These are phyloP conservation scores for Tachina lurida DNA, from an alignment of 2,888 invertebrate species.

Conservation along the genomic window DNA sequence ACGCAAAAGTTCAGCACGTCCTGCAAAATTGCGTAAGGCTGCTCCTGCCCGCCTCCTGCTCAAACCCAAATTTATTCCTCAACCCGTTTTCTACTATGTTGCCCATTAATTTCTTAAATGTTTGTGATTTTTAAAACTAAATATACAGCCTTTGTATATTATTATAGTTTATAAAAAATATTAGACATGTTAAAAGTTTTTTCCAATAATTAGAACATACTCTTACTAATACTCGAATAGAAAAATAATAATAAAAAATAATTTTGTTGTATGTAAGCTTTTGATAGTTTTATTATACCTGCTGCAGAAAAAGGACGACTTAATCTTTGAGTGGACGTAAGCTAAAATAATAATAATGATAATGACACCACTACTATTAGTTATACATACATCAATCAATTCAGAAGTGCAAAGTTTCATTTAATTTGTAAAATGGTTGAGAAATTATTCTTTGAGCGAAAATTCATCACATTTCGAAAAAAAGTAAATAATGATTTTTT, in stretches of 20 bases:
- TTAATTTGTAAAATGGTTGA: too few species aligned
- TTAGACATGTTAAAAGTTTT: constrained; percentile 32
- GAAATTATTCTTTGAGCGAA: too few species aligned
- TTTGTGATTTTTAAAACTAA: constrained; percentile 6
- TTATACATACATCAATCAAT: too few species aligned
- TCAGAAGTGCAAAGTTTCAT: too few species aligned
- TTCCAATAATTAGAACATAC: not conserved
- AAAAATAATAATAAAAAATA: constrained; percentile 24
- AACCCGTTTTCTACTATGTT: constrained; percentile 61
- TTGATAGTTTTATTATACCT: too few species aligned
- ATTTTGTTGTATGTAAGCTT: not conserved
- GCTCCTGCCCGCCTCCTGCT: constrained; percentile 62
- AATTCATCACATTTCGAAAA: too few species aligned
- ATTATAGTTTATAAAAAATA: not conserved
- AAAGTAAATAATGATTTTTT: too few species aligned
- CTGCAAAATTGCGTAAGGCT: constrained; percentile 71
- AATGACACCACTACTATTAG: too few species aligned
- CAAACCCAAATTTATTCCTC: constrained; percentile 58
- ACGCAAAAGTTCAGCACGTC: constrained; percentile 65
- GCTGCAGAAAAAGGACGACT: too few species aligned
- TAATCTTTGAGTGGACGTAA: too few species aligned
- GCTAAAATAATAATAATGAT: too few species aligned
- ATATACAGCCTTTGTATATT: constrained; percentile 2
- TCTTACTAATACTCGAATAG: constrained; percentile 13
- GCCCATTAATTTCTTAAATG: constrained; percentile 28